These are phyloP conservation scores for Ctenodactylus gundi DNA, from an alignment of 2,113 vertebrate species.

Conservation along the genomic window DNA sequence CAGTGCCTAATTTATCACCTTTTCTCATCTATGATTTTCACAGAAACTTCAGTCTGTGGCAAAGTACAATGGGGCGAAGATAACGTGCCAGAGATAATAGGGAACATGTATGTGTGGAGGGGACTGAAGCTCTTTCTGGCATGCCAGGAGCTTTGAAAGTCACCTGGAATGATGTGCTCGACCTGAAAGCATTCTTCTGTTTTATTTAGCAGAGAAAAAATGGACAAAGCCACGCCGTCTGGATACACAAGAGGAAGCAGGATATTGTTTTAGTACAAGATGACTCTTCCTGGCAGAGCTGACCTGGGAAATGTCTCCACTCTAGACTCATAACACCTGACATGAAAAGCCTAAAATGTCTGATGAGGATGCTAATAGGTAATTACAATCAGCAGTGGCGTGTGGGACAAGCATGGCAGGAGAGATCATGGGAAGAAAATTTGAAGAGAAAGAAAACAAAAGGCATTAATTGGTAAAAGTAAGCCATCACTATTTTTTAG, in stretches of 20 bases:
- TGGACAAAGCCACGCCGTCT: neutral
- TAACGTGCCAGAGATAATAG: conserved; percentile 19
- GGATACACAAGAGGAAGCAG: neutral
- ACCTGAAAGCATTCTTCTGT: neutral
- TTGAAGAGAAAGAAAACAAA: neutral
- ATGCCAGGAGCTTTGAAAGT: conserved; percentile 16
- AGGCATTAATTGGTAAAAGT: neutral
- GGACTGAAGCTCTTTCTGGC: neutral
- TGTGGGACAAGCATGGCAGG: neutral
- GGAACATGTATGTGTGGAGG: neutral
- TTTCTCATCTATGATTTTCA: neutral
- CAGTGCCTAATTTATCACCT: conserved; percentile 54
- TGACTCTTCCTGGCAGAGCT: neutral
- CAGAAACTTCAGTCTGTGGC: neutral
- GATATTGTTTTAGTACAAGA: neutral
- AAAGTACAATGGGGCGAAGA: neutral
- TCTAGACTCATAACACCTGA: neutral
- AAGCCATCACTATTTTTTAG: neutral
- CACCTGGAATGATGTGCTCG: neutral
- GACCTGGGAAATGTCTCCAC: neutral
- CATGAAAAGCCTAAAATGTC: conserved; percentile 11
- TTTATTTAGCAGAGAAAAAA: neutral
- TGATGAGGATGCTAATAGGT: neutral
- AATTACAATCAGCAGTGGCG: neutral
- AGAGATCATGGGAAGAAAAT: neutral